phyloP scores from a whole-genome alignment of 2,888 invertebrate genomes.

The Rhingia campestris region DNA sequence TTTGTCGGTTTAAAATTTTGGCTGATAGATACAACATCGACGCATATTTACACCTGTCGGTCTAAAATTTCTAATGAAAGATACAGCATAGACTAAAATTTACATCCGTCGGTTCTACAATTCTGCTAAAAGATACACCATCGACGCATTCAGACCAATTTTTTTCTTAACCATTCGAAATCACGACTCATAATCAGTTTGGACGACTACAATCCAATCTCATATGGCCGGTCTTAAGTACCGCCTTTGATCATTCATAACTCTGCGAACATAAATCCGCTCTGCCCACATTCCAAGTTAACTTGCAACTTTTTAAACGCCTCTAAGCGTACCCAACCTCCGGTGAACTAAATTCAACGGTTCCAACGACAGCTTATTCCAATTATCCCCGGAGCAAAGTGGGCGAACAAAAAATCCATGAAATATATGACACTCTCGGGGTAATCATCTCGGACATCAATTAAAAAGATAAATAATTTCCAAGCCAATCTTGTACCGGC shows the following conservation, averaged over 20 bases:
- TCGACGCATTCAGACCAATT: no score
- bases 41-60: no score
- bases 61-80: no score
- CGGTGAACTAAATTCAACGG: conserved; percentile 40
- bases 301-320: conserved; percentile 32
- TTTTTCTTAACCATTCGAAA: no score
- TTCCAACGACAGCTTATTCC: conserved; percentile 29
- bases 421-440: conserved; percentile 70
- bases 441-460: conserved; percentile 69
- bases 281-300: conserved; percentile 37
- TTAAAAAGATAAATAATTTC: conserved; percentile 70
- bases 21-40: no score
- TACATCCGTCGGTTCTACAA: no score
- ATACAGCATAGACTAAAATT: no score
- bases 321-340: conserved; percentile 21
- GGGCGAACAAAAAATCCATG: conserved; percentile 1
- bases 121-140: no score
- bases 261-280: conserved; percentile 6
- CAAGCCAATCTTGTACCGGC: conserved; percentile 18
- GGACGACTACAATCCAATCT: no score
- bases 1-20: no score
- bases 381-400: conserved; percentile 46
- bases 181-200: no score
- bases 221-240: conserved; percentile 2
- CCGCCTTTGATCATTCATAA: conserved; percentile 63